Base-by-base conservation (phyloP, 2,888 invertebrate genomes). In the Callyntrura sp. region DNA sequence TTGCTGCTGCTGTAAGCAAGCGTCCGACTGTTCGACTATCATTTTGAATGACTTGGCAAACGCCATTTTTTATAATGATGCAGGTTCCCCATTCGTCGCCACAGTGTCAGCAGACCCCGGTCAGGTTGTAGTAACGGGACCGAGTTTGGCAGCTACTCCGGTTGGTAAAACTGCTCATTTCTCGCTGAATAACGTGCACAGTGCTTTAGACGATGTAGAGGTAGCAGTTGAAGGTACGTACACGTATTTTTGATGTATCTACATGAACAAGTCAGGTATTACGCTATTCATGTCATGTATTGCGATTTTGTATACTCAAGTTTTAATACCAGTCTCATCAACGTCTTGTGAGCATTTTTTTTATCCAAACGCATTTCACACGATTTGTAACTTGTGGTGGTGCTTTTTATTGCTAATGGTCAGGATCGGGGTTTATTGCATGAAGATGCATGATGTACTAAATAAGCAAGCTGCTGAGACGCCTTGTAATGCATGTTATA, bases 151-250 rank as follows among this genome's bases (percentile, higher is more conserved):
- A 70, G 94, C 95, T 73, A 95, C 96, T 60, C 95, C 95, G 48
- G 95, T 96, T 82, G 95, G 95, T 92, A 95, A 95, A 93, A 94
- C 95, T 45, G 95, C 96, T 23, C 94, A 94, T 93, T 96, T 96
- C 94, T 95, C 95, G 88, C 94, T 96, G 92, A 95, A 95, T 93
- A 95, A 95, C 93, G 95, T 95, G 57, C 97, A 97, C 92, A 97
- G 98, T 94, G 97, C 97, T 94, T 96, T 98, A 93, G 98, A 98
- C 94, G 98, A 98, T 95, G 97, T 98, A 94, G 98, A 98, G 96
- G 98, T 99, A 94, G 98, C 98, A 95, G 98, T 99, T 95, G 98
- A 98, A 97, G 98, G 98, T 98, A 96, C 96, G 96, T 70, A 17
- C 17, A 51, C 5, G 1, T 20, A 25, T 20, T 60, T 60, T 79